Evolutionary conservation across 2,888 invertebrate genomes (phyloP).

Genomic region (Xanthia icteritia): DNA sequence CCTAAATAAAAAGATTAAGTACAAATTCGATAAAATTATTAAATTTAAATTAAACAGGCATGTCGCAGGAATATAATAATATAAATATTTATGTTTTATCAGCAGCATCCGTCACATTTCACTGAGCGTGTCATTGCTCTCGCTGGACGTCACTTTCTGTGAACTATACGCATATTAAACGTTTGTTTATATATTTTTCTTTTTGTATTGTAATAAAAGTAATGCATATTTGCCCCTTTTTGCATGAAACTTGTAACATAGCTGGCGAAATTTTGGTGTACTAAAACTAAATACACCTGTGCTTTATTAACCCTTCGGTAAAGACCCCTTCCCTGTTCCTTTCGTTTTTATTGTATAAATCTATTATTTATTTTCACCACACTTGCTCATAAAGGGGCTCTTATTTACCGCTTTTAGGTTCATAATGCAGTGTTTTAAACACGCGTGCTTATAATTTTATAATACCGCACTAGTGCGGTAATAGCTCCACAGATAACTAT

Average conservation of each 20-base stretch:
- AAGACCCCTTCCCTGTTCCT: background rate
- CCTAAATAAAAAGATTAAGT: slow-evolving; percentile 30
- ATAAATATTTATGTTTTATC: slow-evolving; percentile 55
- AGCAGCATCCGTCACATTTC: slow-evolving; percentile 63
- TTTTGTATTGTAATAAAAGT: background rate
- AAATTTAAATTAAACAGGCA: background rate
- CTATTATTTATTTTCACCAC: too few relatives aligned
- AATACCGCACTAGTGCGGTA: too few relatives aligned
- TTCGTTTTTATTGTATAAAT: background rate
- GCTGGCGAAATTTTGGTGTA: background rate
- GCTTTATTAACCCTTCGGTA: background rate
- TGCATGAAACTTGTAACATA: background rate
- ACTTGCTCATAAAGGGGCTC: too few relatives aligned
- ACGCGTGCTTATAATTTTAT: too few relatives aligned
- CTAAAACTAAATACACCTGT: background rate
- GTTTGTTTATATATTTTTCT: background rate
- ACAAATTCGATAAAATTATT: slow-evolving; percentile 15
- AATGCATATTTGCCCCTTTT: background rate
- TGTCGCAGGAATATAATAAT: slow-evolving; percentile 33
- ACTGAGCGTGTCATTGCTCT: slow-evolving; percentile 62
- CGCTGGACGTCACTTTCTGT: slow-evolving; percentile 45
- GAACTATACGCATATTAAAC: background rate
- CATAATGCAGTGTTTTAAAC: too few relatives aligned
- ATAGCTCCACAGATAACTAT: too few relatives aligned
- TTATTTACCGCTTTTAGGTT: too few relatives aligned